Percentiles rank a stretch among this genome's conserved stretches.
phyloP scores from a whole-genome alignment of 2,113 vertebrate species.

The Anoplopoma fimbria region DNA sequence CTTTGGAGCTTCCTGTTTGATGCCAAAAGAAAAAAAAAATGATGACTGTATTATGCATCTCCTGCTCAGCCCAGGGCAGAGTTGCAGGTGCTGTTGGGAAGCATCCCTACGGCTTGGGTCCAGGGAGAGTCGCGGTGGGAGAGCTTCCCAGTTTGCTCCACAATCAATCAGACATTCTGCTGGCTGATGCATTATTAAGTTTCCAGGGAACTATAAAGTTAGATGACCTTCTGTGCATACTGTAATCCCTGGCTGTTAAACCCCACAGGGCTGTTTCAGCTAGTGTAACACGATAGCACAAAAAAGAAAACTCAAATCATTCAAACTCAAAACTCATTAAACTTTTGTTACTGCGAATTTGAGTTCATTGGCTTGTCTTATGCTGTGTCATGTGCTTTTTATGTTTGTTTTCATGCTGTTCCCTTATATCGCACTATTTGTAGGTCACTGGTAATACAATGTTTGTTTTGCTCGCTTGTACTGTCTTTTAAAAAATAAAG shows the following conservation, averaged over 20 bases:
- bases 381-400: background rate
- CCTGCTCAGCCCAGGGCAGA: slow-evolving; percentile 62
- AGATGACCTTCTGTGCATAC: slow-evolving; percentile 70
- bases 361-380: background rate
- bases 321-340: background rate
- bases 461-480: background rate
- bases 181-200: slow-evolving; percentile 78
- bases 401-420: background rate
- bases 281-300: background rate
- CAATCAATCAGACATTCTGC: slow-evolving; percentile 82
- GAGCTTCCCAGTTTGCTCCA: slow-evolving; percentile 66
- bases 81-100: slow-evolving; percentile 78
- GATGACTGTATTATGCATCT: slow-evolving; percentile 74
- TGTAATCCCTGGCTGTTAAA: slow-evolving; percentile 30
- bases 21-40: slow-evolving; percentile 72
- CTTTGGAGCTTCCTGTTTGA: slow-evolving; percentile 75
- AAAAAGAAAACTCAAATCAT: background rate
- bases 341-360: background rate
- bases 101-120: slow-evolving; percentile 53
- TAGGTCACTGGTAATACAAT: background rate
- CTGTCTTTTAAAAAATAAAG: background rate
- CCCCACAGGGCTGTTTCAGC: background rate
- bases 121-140: slow-evolving; percentile 63
- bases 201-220: slow-evolving; percentile 73
- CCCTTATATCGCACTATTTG: background rate